Evolutionary conservation across 2,888 invertebrate genomes (phyloP).

Genomic region (Hoplodrina blanda): DNA sequence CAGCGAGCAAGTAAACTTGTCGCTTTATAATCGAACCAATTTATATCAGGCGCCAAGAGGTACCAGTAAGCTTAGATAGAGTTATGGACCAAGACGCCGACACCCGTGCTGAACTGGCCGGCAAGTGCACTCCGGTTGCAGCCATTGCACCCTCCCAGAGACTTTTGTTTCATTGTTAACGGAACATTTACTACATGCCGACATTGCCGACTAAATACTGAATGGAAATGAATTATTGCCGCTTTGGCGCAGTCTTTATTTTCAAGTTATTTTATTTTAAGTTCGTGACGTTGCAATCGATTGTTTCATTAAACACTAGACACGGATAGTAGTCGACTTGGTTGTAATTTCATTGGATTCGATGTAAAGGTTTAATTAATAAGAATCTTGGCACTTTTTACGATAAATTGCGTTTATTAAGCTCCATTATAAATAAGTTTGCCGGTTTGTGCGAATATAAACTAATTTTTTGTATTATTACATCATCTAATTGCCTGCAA

Average conservation of each 20-base stretch:
- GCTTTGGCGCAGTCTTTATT: constrained; percentile 61
- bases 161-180: constrained; percentile 73
- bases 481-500: constrained; percentile 10
- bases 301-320: constrained; percentile 62
- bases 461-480: constrained; percentile 25
- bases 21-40: constrained; percentile 78
- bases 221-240: constrained; percentile 68
- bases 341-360: constrained; percentile 35
- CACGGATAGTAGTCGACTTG: constrained; percentile 42
- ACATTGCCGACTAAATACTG: constrained; percentile 67
- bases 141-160: constrained; percentile 32
- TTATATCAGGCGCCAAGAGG: constrained; percentile 72
- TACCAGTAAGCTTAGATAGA: constrained; percentile 50
- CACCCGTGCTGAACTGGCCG: constrained; percentile 19
- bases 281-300: constrained; percentile 72
- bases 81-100: constrained; percentile 44
- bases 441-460: constrained; percentile 1
- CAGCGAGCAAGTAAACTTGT: constrained; percentile 74
- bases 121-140: constrained; percentile 46
- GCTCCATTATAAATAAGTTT: not conserved
- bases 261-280: constrained; percentile 63
- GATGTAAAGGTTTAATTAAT: constrained; percentile 11
- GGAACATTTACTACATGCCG: constrained; percentile 73
- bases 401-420: constrained; percentile 7
- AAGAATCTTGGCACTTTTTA: constrained; percentile 2